Base-by-base conservation (phyloP, 2,888 invertebrate genomes). In the Papilio protenor region DNA sequence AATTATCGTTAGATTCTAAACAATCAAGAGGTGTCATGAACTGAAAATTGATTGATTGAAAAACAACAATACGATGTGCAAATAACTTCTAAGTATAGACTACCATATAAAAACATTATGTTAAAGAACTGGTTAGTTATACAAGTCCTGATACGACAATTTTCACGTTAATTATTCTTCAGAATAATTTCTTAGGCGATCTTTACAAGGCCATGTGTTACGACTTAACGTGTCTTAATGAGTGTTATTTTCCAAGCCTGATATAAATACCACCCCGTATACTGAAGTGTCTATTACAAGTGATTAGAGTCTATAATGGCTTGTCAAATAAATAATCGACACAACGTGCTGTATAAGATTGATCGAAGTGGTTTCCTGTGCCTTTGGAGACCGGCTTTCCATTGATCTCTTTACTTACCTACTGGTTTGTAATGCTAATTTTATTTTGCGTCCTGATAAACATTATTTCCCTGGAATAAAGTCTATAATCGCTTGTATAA, bases 351-450 rank as follows among this genome's bases (percentile, higher is more conserved):
- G 81, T 79, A 75, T 64, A 82, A 86, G 85, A 86, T 86, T 87
- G 85, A 88, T 87, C 86, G 85, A 84, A 83, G 81, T 82, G 84
- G 88, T 87, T 85, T 84, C 83, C 84, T 89, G 86, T 84, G 82
- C 83, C 81, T 84, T 80, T 80, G 79, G 82, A 84, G 85, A 86
- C 81, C 79, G 82, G 83, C 86, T 87, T 88, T 87, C 86, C 84
- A 87, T 84, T 86, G 87, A 83, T 86, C 88, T 85, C 85, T 86
- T 87, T 87, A 87, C 86, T 86, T 81, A 84, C 83, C 83, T 86
- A 84, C 84, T 81, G 82, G 82, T 83, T 85, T 81, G 74, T 70
- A 57, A 47, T 21, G 49, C 21, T 78, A 80, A 81, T 73, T 81
- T 81, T 79, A 79, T 73, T 74, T 79, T 81, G 78, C 81, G 73